A percentile compares a stretch with the other conserved stretches of the same genome.
phyloP scores from a whole-genome alignment of 2,797 vertebrate genomes.

The Todus mexicanus region DNA sequence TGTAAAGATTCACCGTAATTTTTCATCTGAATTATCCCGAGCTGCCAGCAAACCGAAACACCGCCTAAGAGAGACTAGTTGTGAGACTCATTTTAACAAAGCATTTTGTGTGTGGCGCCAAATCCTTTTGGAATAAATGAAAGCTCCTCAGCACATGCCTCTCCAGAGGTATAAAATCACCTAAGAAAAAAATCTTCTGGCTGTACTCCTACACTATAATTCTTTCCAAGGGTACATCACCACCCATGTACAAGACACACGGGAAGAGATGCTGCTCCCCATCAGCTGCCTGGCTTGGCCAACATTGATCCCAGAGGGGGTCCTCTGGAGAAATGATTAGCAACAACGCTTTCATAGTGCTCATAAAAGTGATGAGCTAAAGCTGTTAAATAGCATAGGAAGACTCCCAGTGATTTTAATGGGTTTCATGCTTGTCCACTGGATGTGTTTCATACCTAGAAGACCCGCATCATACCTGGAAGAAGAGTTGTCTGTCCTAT shows the following conservation, averaged over 20 bases:
- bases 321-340: neutral
- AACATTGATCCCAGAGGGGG: neutral
- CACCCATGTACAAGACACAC: rapidly evolving
- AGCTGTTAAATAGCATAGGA: neutral
- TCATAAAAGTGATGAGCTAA: neutral
- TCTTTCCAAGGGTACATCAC: neutral
- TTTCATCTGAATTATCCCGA: neutral
- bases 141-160: neutral
- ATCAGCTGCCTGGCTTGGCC: neutral
- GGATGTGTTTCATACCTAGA: neutral
- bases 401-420: neutral
- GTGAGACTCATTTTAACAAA: neutral
- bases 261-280: neutral
- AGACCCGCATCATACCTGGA: neutral
- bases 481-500: neutral
- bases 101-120: neutral
- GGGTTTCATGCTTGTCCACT: neutral
- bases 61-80: neutral
- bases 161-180: neutral
- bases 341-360: neutral
- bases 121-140: neutral
- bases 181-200: neutral
- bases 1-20: neutral
- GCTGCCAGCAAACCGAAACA: neutral
- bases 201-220: neutral